Conservation (phyloP, 2,797 vertebrate genomes). For the Centropyge bicolor region DNA sequence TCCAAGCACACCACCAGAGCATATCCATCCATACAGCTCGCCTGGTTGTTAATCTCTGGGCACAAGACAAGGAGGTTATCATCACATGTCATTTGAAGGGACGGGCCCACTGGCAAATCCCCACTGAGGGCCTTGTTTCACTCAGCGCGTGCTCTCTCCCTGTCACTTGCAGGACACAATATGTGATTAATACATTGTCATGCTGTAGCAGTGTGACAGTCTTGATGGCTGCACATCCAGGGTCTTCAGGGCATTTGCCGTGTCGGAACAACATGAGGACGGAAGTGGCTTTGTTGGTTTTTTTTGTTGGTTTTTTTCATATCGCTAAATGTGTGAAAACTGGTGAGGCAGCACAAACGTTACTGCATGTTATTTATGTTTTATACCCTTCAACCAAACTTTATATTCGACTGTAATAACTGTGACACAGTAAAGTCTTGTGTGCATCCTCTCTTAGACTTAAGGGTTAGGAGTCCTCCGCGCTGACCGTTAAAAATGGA, state of each 20-base stretch:
- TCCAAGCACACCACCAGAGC: constrained; percentile 62
- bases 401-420: background rate
- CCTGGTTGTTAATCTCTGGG: constrained; percentile 65
- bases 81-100: constrained; percentile 65
- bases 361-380: background rate
- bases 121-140: constrained; percentile 53
- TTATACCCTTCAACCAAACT: background rate
- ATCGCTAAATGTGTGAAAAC: constrained; percentile 31
- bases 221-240: constrained; percentile 39
- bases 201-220: constrained; percentile 34
- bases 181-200: constrained; percentile 64
- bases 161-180: constrained; percentile 58
- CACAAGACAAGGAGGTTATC: constrained; percentile 72
- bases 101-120: constrained; percentile 59
- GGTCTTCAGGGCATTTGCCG: constrained; percentile 39
- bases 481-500: constrained; percentile 52
- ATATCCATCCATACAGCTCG: constrained; percentile 59
- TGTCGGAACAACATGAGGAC: constrained; percentile 22
- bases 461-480: background rate
- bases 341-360: background rate
- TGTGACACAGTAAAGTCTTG: constrained; percentile 6
- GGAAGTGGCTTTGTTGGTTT: background rate
- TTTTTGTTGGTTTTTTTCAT: background rate
- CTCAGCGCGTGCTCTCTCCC: constrained; percentile 41
- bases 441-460: background rate